These are phyloP conservation scores for Ammospiza caudacuta DNA, from an alignment of 2,113 vertebrate species.

Conservation along the genomic window DNA sequence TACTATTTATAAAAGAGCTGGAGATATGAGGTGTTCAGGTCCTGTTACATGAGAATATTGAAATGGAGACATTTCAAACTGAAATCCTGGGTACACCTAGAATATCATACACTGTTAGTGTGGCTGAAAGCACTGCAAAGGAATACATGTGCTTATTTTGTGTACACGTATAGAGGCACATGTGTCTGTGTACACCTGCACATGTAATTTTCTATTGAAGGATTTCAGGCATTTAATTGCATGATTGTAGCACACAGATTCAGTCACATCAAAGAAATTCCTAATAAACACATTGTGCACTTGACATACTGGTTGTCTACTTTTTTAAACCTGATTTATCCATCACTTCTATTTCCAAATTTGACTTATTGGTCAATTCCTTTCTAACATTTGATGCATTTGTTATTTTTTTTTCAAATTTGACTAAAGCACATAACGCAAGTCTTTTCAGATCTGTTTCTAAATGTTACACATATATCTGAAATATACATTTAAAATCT, in stretches of 20 bases:
- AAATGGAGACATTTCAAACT: neutral
- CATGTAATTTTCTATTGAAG: neutral
- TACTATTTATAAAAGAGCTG: neutral
- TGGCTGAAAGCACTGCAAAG: neutral
- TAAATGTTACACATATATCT: slow-evolving; percentile 69
- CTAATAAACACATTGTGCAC: slow-evolving; percentile 41
- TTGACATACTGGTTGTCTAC: slow-evolving; percentile 63
- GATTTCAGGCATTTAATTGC: slow-evolving; percentile 6
- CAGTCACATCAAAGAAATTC: neutral
- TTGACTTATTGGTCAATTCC: slow-evolving; percentile 76
- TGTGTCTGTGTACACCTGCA: neutral
- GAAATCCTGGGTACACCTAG: neutral
- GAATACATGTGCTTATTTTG: neutral
- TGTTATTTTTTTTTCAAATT: slow-evolving; percentile 75
- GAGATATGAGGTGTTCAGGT: neutral
- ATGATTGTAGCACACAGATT: neutral
- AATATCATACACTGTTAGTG: accelerated
- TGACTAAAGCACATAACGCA: slow-evolving; percentile 74
- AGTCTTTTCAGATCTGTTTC: slow-evolving; percentile 70
- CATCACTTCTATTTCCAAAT: slow-evolving; percentile 66
- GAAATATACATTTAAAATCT: slow-evolving; percentile 65
- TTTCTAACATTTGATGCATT: slow-evolving; percentile 72
- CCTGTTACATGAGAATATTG: neutral
- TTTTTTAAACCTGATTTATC: slow-evolving; percentile 74
- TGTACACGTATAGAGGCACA: accelerated